These are phyloP conservation scores for Lamprotornis superbus DNA, from an alignment of 2,113 vertebrate species.

Conservation along the genomic window DNA sequence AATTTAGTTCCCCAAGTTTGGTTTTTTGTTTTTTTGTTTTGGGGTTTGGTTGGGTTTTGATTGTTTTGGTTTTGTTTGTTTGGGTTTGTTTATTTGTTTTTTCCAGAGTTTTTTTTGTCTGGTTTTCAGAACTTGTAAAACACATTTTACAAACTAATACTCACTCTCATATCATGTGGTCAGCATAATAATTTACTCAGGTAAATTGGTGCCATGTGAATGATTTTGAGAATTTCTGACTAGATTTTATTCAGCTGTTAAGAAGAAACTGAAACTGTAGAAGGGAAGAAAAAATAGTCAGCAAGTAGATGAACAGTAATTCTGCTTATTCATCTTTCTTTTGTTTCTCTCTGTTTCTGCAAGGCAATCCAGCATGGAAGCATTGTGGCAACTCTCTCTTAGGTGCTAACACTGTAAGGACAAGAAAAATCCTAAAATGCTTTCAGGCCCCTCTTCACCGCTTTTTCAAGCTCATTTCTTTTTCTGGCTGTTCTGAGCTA, in stretches of 20 bases:
- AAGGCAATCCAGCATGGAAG: neutral
- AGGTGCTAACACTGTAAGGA: neutral
- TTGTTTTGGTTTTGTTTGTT: too few relatives aligned
- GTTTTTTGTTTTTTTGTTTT: too few relatives aligned
- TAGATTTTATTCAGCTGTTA: neutral
- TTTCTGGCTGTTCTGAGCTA: neutral
- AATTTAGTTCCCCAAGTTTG: neutral
- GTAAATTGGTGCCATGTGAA: neutral
- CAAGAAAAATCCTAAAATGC: neutral
- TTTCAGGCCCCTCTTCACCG: neutral
- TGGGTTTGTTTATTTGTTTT: neutral
- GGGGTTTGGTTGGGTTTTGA: too few relatives aligned
- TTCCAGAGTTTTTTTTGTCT: neutral
- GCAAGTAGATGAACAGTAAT: neutral
- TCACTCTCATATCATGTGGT: neutral
- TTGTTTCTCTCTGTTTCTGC: neutral
- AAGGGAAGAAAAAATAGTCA: neutral
- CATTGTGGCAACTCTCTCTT: neutral
- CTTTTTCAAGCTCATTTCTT: neutral
- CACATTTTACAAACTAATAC: neutral
- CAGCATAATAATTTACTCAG: neutral
- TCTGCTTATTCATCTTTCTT: neutral
- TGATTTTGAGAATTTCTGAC: neutral
- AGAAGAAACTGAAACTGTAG: neutral
- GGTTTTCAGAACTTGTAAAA: neutral